Percentiles rank a stretch among this genome's conserved stretches.
These are phyloP conservation scores for Sarcophaga subvicina DNA, from an alignment of 2,888 invertebrate species.

Conservation along the genomic window DNA sequence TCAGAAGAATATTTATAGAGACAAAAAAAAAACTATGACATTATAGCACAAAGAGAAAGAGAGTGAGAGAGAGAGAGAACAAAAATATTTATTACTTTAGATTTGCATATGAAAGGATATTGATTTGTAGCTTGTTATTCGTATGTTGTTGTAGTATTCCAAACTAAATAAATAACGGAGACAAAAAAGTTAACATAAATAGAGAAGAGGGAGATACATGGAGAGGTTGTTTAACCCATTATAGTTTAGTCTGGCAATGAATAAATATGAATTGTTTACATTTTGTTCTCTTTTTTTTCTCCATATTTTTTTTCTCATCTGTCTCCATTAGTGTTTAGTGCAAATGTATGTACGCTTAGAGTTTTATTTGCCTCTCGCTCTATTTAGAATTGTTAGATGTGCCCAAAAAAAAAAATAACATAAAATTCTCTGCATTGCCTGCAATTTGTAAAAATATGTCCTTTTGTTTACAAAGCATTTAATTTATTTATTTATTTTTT, in stretches of 20 bases:
- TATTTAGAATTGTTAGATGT: not conserved
- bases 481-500: slow-evolving; percentile 16
- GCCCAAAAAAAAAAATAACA: not conserved
- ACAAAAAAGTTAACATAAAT: not conserved
- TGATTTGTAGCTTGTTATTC: slow-evolving; percentile 60
- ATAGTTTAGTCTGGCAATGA: not conserved
- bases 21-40: not conserved
- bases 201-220: no score
- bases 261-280: slow-evolving; percentile 43
- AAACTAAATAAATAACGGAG: not conserved
- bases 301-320: not conserved
- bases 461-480: not conserved
- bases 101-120: slow-evolving; percentile 69
- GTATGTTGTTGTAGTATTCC: not conserved
- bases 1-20: not conserved
- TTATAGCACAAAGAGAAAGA: not conserved
- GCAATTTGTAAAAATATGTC: slow-evolving; percentile 3
- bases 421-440: not conserved
- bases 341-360: not conserved
- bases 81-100: slow-evolving; percentile 58
- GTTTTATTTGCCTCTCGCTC: not conserved
- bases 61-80: not conserved
- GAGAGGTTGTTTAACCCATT: no score
- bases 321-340: not conserved
- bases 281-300: not conserved